Evolutionary conservation across 2,888 invertebrate species (phyloP).

Genomic region (Bimastos eiseni): DNA sequence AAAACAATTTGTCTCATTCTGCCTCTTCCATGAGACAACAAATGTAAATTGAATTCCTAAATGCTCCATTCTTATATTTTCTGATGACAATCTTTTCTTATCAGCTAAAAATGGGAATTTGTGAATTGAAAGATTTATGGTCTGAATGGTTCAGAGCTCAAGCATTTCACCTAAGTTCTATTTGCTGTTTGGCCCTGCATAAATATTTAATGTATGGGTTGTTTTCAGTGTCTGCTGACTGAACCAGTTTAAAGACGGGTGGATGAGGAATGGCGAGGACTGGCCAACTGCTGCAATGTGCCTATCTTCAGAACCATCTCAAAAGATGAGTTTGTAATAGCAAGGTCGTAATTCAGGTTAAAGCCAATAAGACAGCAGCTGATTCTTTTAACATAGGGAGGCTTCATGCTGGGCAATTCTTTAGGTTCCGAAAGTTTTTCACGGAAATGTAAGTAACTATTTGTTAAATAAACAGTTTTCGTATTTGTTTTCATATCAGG

Average conservation of each 20-base stretch:
- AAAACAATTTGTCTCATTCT: too few relatives aligned
- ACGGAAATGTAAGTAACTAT: neutral
- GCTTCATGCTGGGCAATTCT: neutral
- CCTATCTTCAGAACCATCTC: neutral
- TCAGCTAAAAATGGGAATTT: too few relatives aligned
- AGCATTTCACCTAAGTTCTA: neutral
- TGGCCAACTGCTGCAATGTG: neutral
- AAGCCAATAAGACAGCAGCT: constrained; percentile 3
- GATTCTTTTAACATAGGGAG: neutral
- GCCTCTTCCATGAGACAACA: too few relatives aligned
- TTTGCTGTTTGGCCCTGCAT: too few relatives aligned
- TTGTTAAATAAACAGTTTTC: constrained; percentile 3
- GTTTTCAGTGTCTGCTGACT: neutral
- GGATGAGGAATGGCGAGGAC: neutral
- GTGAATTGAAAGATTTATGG: too few relatives aligned
- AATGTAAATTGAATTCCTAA: too few relatives aligned
- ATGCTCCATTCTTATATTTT: too few relatives aligned
- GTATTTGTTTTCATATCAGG: neutral
- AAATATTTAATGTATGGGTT: neutral
- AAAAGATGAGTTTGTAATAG: neutral
- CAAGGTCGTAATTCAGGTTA: constrained; percentile 6
- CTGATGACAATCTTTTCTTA: too few relatives aligned
- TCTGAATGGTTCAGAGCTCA: too few relatives aligned
- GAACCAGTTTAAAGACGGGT: neutral
- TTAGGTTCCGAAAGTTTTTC: neutral